These are phyloP conservation scores for Dynastes tityus DNA, from an alignment of 2,888 invertebrate species.

Conservation along the genomic window DNA sequence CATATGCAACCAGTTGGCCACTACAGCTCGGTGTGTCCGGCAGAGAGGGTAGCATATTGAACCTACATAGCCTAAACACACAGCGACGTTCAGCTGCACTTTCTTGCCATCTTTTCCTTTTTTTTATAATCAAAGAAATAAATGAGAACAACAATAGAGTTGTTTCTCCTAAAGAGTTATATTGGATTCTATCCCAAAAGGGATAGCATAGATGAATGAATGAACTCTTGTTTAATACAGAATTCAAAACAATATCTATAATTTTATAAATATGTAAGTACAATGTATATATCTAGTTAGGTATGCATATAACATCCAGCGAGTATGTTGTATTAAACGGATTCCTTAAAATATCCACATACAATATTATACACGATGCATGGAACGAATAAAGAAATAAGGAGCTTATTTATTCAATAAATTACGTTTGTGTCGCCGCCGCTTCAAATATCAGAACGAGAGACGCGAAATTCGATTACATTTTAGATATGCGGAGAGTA, in stretches of 20 bases:
- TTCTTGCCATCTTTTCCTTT: too few species aligned
- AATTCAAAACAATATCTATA: background rate
- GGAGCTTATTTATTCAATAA: slow-evolving; percentile 50
- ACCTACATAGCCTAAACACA: too few species aligned
- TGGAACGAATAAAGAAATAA: slow-evolving; percentile 40
- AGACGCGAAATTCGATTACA: slow-evolving; percentile 61
- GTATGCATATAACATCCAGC: background rate
- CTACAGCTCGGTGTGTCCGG: too few species aligned
- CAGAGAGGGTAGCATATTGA: too few species aligned
- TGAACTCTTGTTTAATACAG: background rate
- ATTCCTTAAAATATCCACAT: slow-evolving; percentile 1
- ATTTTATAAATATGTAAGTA: background rate
- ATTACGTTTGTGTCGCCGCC: slow-evolving; percentile 50
- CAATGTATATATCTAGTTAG: too few species aligned
- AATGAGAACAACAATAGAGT: too few species aligned
- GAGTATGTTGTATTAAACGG: background rate
- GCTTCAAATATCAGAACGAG: slow-evolving; percentile 55
- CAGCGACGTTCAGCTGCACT: too few species aligned
- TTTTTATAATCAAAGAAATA: too few species aligned
- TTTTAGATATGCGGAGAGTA: slow-evolving; percentile 58
- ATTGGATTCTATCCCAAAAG: too few species aligned
- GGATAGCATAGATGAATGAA: background rate
- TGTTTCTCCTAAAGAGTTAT: too few species aligned
- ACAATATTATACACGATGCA: slow-evolving; percentile 6
- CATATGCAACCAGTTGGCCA: too few species aligned